Conservation (phyloP, 2,113 vertebrate species). For the Gadus chalcogrammus region DNA sequence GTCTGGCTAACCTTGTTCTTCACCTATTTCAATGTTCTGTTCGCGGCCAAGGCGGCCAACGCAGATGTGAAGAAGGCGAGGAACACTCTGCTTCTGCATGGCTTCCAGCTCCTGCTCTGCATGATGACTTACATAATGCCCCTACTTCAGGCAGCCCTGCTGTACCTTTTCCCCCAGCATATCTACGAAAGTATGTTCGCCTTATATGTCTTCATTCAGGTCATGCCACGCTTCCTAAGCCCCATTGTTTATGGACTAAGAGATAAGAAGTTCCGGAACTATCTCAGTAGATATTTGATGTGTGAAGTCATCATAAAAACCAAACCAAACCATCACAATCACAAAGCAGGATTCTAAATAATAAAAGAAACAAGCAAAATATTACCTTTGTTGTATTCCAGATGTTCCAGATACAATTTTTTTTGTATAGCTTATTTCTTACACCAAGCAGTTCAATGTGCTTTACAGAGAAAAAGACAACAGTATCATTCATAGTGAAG, state of each 20-base stretch:
- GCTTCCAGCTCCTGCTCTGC: slow-evolving; percentile 59
- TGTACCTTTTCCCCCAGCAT: slow-evolving; percentile 20
- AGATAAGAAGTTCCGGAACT: slow-evolving; percentile 55
- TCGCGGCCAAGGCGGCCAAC: slow-evolving; percentile 32
- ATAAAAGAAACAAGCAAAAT: too few relatives aligned
- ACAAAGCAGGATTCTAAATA: too few relatives aligned
- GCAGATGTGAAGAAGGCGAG: slow-evolving; percentile 48
- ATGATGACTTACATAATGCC: slow-evolving; percentile 54
- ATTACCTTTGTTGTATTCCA: too few relatives aligned
- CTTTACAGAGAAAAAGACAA: too few relatives aligned
- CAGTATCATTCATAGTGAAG: too few relatives aligned
- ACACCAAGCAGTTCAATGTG: too few relatives aligned
- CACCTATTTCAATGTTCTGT: slow-evolving; percentile 56
- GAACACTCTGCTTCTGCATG: slow-evolving; percentile 65
- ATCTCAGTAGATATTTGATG: slow-evolving; percentile 45
- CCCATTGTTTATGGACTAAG: slow-evolving; percentile 65
- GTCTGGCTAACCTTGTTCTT: slow-evolving; percentile 56
- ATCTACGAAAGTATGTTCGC: slow-evolving; percentile 17
- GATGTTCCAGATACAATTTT: too few relatives aligned
- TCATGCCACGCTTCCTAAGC: slow-evolving; percentile 62
- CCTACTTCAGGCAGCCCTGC: slow-evolving; percentile 20
- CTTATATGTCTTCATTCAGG: slow-evolving; percentile 45
- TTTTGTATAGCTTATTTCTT: too few relatives aligned
- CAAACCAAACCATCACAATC: too few relatives aligned
- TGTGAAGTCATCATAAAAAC: slow-evolving; percentile 9